These are phyloP conservation scores for Rhingia rostrata DNA, from an alignment of 2,888 invertebrate genomes.

Conservation along the genomic window DNA sequence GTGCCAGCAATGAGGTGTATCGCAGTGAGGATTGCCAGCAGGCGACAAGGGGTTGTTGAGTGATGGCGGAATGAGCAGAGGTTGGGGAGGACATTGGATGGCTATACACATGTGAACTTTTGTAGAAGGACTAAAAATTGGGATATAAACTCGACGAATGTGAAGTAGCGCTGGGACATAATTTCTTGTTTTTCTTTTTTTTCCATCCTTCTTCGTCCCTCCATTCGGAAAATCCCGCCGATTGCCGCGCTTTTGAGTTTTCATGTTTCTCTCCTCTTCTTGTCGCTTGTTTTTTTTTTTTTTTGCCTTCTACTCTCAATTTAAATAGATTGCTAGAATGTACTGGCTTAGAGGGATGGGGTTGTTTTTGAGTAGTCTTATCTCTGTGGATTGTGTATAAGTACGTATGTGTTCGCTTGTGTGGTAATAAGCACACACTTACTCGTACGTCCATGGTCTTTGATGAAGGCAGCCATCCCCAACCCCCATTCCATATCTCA, in stretches of 20 bases:
- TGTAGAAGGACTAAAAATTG: slow-evolving; percentile 73
- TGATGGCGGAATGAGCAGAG: slow-evolving; percentile 50
- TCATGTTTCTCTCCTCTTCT: slow-evolving; percentile 53
- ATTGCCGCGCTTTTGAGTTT: slow-evolving; percentile 67
- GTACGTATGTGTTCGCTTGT: slow-evolving; percentile 34
- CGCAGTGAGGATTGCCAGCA: slow-evolving; percentile 60
- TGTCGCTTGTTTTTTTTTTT: slow-evolving; percentile 6
- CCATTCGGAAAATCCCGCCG: neutral
- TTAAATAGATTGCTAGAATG: slow-evolving; percentile 74
- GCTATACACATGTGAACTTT: slow-evolving; percentile 69
- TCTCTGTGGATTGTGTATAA: slow-evolving; percentile 59
- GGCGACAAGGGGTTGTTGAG: slow-evolving; percentile 61
- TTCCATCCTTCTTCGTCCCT: slow-evolving; percentile 37
- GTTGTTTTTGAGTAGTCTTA: slow-evolving; percentile 72
- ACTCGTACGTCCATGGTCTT: slow-evolving; percentile 66
- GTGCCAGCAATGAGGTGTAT: slow-evolving; percentile 74
- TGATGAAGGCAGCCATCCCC: slow-evolving; percentile 20
- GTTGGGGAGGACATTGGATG: slow-evolving; percentile 36
- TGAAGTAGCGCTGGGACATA: slow-evolving; percentile 74
- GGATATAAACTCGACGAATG: slow-evolving; percentile 74
- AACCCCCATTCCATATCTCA: slow-evolving; percentile 2
- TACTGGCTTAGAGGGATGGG: slow-evolving; percentile 60
- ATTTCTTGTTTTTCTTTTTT: slow-evolving; percentile 63
- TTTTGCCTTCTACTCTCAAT: slow-evolving; percentile 63
- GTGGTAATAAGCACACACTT: slow-evolving; percentile 71